Conservation (phyloP, 37 sponge, comb jelly and placozoan genomes). For the Mnemiopsis leidyi region DNA sequence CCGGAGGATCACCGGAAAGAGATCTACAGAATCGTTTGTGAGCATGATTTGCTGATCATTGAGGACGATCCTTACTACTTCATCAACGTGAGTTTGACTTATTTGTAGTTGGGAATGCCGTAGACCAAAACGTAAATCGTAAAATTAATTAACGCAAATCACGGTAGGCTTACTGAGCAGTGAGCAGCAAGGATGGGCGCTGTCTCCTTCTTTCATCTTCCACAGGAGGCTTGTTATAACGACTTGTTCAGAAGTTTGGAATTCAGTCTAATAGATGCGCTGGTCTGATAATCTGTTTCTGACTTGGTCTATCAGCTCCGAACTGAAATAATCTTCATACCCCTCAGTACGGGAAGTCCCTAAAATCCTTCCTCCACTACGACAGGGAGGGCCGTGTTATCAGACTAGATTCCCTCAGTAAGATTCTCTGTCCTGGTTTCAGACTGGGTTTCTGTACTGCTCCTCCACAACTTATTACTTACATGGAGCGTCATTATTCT, state of each 20-base stretch:
- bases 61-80: slow-evolving; percentile 64
- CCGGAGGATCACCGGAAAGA: neutral
- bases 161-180: too few species aligned
- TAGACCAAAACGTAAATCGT: too few species aligned
- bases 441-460: slow-evolving; percentile 14
- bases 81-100: slow-evolving; percentile 38
- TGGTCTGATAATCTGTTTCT: too few species aligned
- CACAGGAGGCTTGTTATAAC: too few species aligned
- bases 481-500: slow-evolving; percentile 53
- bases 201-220: too few species aligned
- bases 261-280: too few species aligned
- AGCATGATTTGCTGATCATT: neutral
- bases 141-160: too few species aligned
- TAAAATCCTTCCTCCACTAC: neutral
- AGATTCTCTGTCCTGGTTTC: slow-evolving; percentile 35
- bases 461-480: neutral
- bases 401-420: slow-evolving; percentile 26
- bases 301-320: too few species aligned
- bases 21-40: neutral
- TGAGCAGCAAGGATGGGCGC: too few species aligned
- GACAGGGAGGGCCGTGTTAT: slow-evolving; percentile 52
- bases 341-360: slow-evolving; percentile 17
- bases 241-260: too few species aligned
- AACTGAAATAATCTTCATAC: too few species aligned
- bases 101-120: too few species aligned